Base-by-base conservation (phyloP, 2,797 vertebrate species). In the Halcyon smyrnensis region DNA sequence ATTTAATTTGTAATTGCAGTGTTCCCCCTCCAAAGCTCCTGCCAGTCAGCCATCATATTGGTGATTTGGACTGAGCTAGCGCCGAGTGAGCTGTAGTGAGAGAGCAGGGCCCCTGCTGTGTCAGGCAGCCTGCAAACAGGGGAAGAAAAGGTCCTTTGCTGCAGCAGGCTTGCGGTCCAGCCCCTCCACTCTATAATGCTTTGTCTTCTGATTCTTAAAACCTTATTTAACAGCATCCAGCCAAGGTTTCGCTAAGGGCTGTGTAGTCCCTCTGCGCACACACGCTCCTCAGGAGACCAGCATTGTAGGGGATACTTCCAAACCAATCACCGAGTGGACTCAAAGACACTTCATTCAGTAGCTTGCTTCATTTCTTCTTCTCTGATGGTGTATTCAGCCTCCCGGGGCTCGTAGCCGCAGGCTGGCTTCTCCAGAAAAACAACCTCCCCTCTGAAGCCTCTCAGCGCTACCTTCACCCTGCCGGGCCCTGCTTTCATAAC, bases 1-100 rank as follows among this genome's bases (percentile, higher is more conserved):
- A 77, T 93, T 95, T 96, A 92, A 79, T 77, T 91, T 57, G 63
- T 86, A 95, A 94, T 95, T 95, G 82, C 92, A 2, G 0, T 90
- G 95, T 93, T 77, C 75, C 78, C 65, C 90, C 81, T 93, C 78
- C 84, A 93, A 87, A 93, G 63, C 92, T 93, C 90, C 84, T 95
- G 92, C 79, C 94, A 90, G 45, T 90, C 94, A 95, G 62, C 48
- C 89, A 89, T 93, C 90, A 56, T 53, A 90, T 37, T 65, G 86
- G 86, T 92, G 92, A 93, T 95, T 95, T 78, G 88, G 90, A 83
- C 43, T 65, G 84, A 73, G 71, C 48, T 74, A 84, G 74, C 12
- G 5, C 71, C 2, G 60, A 78, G 86, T 54, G 11, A 97, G 88
- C 71, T 89, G 56, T 89, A 95, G 93, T 36, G 91, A 90, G 53